Percentiles rank a stretch among this genome's conserved stretches.
Conservation (phyloP, 2,113 vertebrate genomes). For the Alces alces region DNA sequence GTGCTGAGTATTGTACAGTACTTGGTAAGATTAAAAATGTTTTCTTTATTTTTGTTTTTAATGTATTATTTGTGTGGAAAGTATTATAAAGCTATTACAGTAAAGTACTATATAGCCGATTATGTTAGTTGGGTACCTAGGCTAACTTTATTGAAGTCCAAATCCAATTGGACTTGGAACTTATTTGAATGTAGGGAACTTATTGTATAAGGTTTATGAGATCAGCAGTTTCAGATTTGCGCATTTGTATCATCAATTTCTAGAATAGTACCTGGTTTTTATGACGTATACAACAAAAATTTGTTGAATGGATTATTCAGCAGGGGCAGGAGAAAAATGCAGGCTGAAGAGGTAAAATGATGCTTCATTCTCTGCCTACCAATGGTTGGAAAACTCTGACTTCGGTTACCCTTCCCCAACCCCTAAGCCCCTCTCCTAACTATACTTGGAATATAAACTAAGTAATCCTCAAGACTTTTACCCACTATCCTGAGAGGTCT, state of each 20-base stretch:
- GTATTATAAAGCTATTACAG: neutral
- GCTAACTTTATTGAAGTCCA: neutral
- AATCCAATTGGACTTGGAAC: neutral
- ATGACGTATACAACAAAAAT: neutral
- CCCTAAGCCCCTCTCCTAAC: fast-evolving
- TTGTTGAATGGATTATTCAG: neutral
- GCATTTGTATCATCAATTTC: neutral
- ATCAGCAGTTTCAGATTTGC: neutral
- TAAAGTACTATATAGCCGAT: neutral
- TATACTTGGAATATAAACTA: neutral
- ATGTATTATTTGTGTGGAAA: neutral
- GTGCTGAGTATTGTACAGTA: neutral
- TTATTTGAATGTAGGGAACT: neutral
- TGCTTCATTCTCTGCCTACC: neutral
- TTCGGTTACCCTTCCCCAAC: neutral
- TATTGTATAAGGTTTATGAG: neutral
- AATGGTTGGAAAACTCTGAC: neutral
- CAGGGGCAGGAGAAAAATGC: neutral
- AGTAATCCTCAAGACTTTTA: neutral
- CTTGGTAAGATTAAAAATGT: neutral
- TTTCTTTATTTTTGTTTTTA: neutral
- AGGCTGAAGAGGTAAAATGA: neutral
- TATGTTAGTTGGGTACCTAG: neutral
- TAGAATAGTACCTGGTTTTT: neutral
- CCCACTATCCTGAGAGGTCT: neutral